Conservation (phyloP, 2,797 vertebrate genomes). For the Staurois parvus region DNA sequence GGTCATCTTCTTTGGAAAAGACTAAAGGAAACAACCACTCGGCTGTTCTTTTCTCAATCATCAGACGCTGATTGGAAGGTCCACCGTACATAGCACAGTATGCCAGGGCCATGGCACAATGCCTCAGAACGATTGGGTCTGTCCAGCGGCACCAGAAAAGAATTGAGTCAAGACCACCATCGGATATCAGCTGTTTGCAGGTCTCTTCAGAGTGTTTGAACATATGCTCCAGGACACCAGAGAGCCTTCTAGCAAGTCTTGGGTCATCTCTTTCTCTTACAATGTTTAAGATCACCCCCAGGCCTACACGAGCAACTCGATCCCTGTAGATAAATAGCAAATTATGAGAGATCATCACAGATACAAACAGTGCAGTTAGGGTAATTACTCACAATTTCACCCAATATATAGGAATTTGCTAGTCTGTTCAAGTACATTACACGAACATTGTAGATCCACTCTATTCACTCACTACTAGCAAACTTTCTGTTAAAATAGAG, state of each 20-base stretch:
- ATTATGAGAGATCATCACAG: not conserved
- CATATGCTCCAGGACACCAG: conserved; percentile 98
- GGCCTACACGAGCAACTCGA: conserved; percentile 89
- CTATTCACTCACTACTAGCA: not conserved
- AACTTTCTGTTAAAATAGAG: too few relatives aligned
- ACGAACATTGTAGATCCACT: not conserved
- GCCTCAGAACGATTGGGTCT: conserved; percentile 86
- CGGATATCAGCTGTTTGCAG: conserved; percentile 86
- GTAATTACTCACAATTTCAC: not conserved
- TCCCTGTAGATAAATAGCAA: conserved; percentile 79
- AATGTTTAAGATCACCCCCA: conserved; percentile 92
- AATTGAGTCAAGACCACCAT: conserved; percentile 90
- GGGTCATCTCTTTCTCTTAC: conserved; percentile 86
- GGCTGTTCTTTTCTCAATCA: conserved; percentile 92
- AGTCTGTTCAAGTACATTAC: not conserved
- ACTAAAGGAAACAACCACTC: conserved; percentile 98
- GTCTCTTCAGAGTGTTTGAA: conserved; percentile 98
- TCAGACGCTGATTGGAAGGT: conserved; percentile 89
- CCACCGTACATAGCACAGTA: conserved; percentile 97
- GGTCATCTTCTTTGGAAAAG: conserved; percentile 92
- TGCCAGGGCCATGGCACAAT: conserved; percentile 92
- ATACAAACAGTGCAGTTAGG: not conserved
- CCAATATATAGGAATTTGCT: not conserved
- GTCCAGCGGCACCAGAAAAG: conserved; percentile 96
- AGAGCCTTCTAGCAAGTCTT: conserved; percentile 86